Conservation (phyloP, 2,888 invertebrate genomes). For the Acronicta psi region DNA sequence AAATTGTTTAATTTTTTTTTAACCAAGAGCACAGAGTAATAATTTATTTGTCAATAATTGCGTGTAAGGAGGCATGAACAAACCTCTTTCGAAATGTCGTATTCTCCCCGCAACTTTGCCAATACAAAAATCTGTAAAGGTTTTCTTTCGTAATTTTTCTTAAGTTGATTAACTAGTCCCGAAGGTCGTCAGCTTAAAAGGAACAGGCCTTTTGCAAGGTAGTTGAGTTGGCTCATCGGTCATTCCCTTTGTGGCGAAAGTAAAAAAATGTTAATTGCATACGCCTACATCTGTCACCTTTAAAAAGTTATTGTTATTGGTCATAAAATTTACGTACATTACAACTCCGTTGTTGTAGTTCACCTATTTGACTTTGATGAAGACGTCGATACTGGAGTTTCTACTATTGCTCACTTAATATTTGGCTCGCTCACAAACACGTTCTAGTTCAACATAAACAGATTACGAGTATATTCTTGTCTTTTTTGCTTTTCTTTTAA, state of each 20-base stretch:
- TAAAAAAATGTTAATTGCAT: background rate
- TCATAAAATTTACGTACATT: background rate
- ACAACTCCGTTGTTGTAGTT: background rate
- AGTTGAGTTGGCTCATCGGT: conserved; percentile 40
- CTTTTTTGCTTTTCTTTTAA: conserved; percentile 23
- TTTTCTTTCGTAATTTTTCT: conserved; percentile 41
- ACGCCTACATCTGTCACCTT: too few relatives aligned
- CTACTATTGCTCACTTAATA: conserved; percentile 1
- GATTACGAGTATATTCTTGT: background rate
- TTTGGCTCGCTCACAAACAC: conserved; percentile 16
- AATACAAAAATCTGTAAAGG: conserved; percentile 22
- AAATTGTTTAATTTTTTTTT: too few relatives aligned
- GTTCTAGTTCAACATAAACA: conserved; percentile 29
- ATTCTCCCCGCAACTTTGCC: conserved; percentile 19
- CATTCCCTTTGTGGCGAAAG: conserved; percentile 46
- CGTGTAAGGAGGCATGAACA: background rate
- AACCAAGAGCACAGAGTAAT: too few relatives aligned
- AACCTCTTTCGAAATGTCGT: conserved; percentile 18
- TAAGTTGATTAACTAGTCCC: conserved; percentile 31
- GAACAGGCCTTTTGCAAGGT: conserved; percentile 38
- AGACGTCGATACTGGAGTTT: conserved; percentile 12
- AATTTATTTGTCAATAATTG: background rate
- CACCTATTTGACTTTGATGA: conserved; percentile 1
- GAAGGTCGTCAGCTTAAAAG: conserved; percentile 38
- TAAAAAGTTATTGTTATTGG: background rate